Conservation (phyloP, 2,888 invertebrate species). For the Aradus depressus region DNA sequence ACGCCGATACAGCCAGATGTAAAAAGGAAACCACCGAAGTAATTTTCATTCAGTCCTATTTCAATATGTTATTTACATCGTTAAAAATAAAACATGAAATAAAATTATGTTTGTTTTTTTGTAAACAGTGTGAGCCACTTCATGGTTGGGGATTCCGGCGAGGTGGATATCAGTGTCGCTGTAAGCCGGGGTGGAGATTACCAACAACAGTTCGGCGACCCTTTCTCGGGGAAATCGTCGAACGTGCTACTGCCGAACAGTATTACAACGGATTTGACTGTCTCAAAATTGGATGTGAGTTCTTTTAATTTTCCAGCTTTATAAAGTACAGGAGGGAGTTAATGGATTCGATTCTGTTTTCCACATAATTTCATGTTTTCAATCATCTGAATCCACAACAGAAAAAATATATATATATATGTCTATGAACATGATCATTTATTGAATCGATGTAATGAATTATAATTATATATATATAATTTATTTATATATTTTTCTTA, state of each 20-base stretch:
- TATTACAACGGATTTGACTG: slow-evolving; percentile 91
- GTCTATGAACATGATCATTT: no score
- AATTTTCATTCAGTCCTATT: slow-evolving; percentile 26
- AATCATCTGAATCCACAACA: no score
- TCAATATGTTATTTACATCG: not conserved
- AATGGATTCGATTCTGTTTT: no score
- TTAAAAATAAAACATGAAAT: not conserved
- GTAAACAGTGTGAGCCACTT: slow-evolving; percentile 75
- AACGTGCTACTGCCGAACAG: slow-evolving; percentile 82
- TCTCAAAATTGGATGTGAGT: slow-evolving; percentile 78
- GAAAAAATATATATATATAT: no score
- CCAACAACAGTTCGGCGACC: slow-evolving; percentile 81
- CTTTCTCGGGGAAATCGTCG: slow-evolving; percentile 85
- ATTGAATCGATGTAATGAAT: no score
- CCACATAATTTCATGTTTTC: no score
- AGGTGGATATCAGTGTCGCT: slow-evolving; percentile 91
- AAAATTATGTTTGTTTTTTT: not conserved
- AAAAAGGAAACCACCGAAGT: slow-evolving; percentile 83
- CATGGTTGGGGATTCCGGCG: slow-evolving; percentile 92
- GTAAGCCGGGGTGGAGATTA: slow-evolving; percentile 75
- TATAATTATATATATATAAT: not conserved
- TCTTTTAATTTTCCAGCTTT: no score
- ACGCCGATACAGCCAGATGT: slow-evolving; percentile 81
- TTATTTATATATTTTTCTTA: slow-evolving; percentile 13
- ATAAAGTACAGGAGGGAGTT: slow-evolving; percentile 3